Base-by-base conservation (phyloP, 2,113 vertebrate genomes). In the Actenoides hombroni region DNA sequence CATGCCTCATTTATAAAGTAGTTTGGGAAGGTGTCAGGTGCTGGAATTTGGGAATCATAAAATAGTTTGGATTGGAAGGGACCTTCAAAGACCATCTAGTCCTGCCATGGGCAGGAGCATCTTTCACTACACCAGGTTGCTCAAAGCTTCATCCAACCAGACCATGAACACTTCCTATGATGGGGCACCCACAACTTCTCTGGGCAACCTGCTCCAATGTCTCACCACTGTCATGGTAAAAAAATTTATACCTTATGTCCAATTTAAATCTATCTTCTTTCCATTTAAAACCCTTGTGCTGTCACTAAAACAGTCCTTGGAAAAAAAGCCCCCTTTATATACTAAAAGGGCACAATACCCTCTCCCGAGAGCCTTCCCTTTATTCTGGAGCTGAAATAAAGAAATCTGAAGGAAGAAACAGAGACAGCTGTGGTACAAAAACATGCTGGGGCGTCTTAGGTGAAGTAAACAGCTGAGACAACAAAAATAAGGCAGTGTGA, bases 381-480 rank as follows among this genome's bases (percentile, higher is more conserved):
- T 46, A 25, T 46, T 60, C 16, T 9, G 2, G 5, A 63, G 25
- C 40, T 1, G 0, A 21, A 61, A 54, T 60, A 48, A 60, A 53
- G 51, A n/a, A 35, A 46, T 0, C 2, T 3, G 20, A 64, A 7
- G 33, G 13, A 31, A 9, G 9, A 35, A 70, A 29, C 16, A 10
- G 16, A 48, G 25, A 7, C 26, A 9, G 39, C 1, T 39, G 28
- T 2, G 12, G 60, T 5, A 33, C 59, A 16, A 24, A 53, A 16
- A 12, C 37, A 26, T 0, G 10, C 11, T 1, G 1, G 16, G 11
- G 33, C 40, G 14, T 0, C 0, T 24, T 31, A 20, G 11, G 63
- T 37, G 49, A 44, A 24, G 23, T 10, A 21, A 64, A 21, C 16
- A 44, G 35, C 40, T 2, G 33, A n/a, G 28, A 46, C 28, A 40